Evolutionary conservation across 2,888 invertebrate genomes (phyloP).

Genomic region (Drosophila meridionalis): DNA sequence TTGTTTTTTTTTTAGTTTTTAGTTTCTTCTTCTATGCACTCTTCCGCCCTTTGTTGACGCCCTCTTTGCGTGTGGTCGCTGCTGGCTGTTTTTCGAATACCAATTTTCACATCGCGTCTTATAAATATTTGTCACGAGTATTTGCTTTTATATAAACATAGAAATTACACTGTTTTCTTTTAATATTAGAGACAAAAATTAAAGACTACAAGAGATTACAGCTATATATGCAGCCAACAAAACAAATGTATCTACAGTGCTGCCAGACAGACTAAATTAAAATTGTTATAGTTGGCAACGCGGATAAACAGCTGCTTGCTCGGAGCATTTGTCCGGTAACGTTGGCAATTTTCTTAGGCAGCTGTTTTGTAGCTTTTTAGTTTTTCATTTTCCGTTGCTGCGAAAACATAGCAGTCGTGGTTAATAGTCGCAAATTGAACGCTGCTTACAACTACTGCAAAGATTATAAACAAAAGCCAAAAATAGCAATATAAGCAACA

Average conservation of each 20-base stretch:
- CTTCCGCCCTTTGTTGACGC: constrained; percentile 66
- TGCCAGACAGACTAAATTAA: constrained; percentile 34
- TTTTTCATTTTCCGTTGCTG: constrained; percentile 69
- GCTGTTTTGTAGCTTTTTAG: constrained; percentile 64
- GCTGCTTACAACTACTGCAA: constrained; percentile 25
- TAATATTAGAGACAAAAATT: constrained; percentile 4
- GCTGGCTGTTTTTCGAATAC: constrained; percentile 1
- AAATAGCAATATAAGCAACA: constrained; percentile 65
- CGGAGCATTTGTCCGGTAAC: constrained; percentile 34
- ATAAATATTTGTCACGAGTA: not conserved
- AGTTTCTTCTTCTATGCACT: constrained; percentile 41
- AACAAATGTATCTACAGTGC: constrained; percentile 35
- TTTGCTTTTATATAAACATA: constrained; percentile 5
- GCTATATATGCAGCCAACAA: constrained; percentile 30
- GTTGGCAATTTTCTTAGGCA: constrained; percentile 36
- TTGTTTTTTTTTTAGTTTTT: constrained; percentile 7
- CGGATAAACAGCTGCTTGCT: constrained; percentile 47
- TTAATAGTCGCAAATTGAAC: constrained; percentile 9
- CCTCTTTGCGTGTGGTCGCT: constrained; percentile 65
- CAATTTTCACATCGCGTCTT: constrained; percentile 29
- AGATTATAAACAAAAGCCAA: constrained; percentile 75
- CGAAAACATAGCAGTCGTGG: constrained; percentile 42
- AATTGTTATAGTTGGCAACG: constrained; percentile 52
- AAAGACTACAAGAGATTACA: constrained; percentile 17
- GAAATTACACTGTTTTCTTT: constrained; percentile 12